Conservation (phyloP, 2,797 vertebrate species). For the Delichon dasypus region DNA sequence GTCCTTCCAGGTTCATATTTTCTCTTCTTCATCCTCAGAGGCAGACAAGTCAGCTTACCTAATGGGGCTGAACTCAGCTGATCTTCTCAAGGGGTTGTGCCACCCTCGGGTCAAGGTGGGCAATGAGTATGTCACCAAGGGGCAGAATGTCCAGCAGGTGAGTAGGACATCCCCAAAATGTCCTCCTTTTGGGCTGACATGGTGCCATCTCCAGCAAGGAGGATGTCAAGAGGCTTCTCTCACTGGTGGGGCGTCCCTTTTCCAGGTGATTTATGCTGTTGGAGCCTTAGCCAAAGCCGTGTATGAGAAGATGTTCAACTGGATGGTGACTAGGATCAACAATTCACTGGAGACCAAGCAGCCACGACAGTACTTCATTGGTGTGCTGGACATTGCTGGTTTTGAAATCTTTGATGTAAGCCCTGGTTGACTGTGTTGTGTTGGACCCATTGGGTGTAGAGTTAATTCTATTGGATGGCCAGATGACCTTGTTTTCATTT, state of each 20-base stretch:
- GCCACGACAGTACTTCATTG: slow-evolving; percentile 69
- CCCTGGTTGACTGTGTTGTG: neutral
- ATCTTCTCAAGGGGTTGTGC: slow-evolving; percentile 86
- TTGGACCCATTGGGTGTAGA: accelerated
- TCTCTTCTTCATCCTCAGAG: slow-evolving; percentile 67
- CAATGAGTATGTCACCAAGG: slow-evolving; percentile 91
- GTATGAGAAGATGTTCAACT: slow-evolving; percentile 87
- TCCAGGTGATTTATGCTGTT: slow-evolving; percentile 39
- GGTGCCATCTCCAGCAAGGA: neutral
- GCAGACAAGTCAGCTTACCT: slow-evolving; percentile 86
- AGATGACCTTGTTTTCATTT: too few species aligned
- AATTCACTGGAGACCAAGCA: slow-evolving; percentile 82
- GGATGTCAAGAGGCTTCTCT: neutral
- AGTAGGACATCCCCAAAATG: neutral
- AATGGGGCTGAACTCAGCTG: slow-evolving; percentile 87
- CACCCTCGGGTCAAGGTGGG: slow-evolving; percentile 92
- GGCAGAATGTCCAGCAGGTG: slow-evolving; percentile 86
- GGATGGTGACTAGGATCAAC: slow-evolving; percentile 85
- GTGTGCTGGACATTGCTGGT: slow-evolving; percentile 34
- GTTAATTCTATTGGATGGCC: neutral
- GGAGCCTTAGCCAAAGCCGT: slow-evolving; percentile 86
- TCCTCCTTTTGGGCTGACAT: neutral
- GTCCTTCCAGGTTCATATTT: neutral
- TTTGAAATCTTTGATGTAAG: slow-evolving; percentile 45
- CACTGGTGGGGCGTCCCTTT: neutral